Conservation (phyloP, 2,797 vertebrate genomes). For the Anguilla anguilla region DNA sequence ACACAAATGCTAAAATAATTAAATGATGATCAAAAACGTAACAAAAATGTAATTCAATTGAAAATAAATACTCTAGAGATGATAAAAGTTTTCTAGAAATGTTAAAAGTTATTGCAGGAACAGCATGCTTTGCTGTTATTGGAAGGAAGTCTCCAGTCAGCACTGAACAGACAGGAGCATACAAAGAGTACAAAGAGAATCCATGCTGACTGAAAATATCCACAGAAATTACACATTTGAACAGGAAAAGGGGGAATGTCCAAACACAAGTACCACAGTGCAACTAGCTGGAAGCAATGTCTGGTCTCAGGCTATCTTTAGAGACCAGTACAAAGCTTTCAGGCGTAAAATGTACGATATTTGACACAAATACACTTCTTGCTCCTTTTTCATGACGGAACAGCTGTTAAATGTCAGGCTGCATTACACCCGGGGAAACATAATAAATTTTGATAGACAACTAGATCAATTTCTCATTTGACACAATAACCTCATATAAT, state of each 20-base stretch:
- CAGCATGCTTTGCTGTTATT: not conserved
- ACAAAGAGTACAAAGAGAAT: not conserved
- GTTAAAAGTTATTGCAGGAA: not conserved
- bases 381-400: not conserved
- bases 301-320: not conserved
- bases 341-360: not conserved
- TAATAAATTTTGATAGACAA: conserved; percentile 16
- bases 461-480: not conserved
- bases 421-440: not conserved
- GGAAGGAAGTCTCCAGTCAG: not conserved
- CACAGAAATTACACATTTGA: not conserved
- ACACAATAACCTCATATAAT: conserved; percentile 19
- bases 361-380: conserved; percentile 1
- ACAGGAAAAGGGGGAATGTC: not conserved
- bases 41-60: no score
- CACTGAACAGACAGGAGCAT: not conserved
- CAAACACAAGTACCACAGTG: not conserved
- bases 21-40: no score
- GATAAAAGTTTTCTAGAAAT: no score
- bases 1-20: no score
- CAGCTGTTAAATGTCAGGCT: conserved; percentile 20
- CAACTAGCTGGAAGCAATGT: not conserved
- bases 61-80: no score
- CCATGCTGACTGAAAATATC: not conserved
- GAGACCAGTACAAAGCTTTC: conserved; percentile 6